These are phyloP conservation scores for Cremastobaeus sp. DNA, from an alignment of 2,888 invertebrate species.

Conservation along the genomic window DNA sequence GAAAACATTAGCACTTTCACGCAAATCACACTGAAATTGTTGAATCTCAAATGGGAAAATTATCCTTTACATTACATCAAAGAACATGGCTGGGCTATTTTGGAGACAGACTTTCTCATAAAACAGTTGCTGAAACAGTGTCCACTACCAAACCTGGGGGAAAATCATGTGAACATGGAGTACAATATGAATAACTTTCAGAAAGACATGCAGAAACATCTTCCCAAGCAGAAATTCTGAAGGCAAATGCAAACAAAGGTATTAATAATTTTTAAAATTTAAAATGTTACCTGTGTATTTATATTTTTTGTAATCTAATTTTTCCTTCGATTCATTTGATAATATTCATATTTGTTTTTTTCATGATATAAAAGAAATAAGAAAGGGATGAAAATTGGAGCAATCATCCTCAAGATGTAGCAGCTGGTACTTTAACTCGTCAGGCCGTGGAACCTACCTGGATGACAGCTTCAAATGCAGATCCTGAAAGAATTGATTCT, in stretches of 20 bases:
- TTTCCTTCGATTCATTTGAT: too few relatives aligned
- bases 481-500: slow-evolving; percentile 92
- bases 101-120: slow-evolving; percentile 82
- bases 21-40: slow-evolving; percentile 92
- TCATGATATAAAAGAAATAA: slow-evolving; percentile 68
- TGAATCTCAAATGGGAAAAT: slow-evolving; percentile 95
- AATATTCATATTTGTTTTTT: too few relatives aligned
- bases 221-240: slow-evolving; percentile 79
- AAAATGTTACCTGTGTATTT: too few relatives aligned
- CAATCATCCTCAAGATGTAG: slow-evolving; percentile 90
- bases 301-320: too few relatives aligned
- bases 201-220: slow-evolving; percentile 79
- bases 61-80: slow-evolving; percentile 92
- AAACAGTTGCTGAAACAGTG: slow-evolving; percentile 83
- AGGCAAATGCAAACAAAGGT: slow-evolving; percentile 81
- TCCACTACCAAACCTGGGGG: slow-evolving; percentile 77
- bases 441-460: slow-evolving; percentile 98
- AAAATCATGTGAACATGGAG: slow-evolving; percentile 69
- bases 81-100: slow-evolving; percentile 96
- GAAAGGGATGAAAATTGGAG: slow-evolving; percentile 80
- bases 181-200: slow-evolving; percentile 80
- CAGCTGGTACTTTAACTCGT: slow-evolving; percentile 95
- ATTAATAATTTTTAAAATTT: slow-evolving; percentile 87
- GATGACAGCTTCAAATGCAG: slow-evolving; percentile 99
- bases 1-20: slow-evolving; percentile 89